These are phyloP conservation scores for Dreissena rostriformis DNA, from an alignment of 1,140 invertebrate species.

Conservation along the genomic window DNA sequence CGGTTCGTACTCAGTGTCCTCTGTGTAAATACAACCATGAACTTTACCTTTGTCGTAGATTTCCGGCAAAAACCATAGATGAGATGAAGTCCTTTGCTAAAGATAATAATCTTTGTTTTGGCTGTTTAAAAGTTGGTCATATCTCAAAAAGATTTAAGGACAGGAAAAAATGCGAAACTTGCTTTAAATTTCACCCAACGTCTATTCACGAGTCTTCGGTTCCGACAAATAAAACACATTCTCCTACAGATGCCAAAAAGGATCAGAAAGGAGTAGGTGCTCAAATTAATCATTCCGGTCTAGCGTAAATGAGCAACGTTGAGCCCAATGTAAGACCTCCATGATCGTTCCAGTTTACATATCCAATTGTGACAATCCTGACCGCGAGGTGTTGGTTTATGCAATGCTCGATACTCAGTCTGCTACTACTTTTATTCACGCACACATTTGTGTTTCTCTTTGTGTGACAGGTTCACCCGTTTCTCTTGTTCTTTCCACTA, in stretches of 20 bases:
- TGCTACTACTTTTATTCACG: slow-evolving; percentile 27
- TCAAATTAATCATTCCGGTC: not conserved
- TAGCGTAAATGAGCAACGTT: too few relatives aligned
- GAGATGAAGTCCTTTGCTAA: too few relatives aligned
- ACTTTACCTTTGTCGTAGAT: too few relatives aligned
- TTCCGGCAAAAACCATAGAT: too few relatives aligned
- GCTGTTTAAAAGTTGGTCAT: not conserved
- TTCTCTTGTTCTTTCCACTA: slow-evolving; percentile 7
- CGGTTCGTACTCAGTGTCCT: too few relatives aligned
- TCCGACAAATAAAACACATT: not conserved
- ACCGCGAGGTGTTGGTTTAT: slow-evolving; percentile 21
- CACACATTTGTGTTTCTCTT: not conserved
- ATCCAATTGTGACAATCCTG: slow-evolving; percentile 1
- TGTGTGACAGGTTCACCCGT: not conserved
- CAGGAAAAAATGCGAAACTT: slow-evolving; percentile 21
- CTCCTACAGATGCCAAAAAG: not conserved
- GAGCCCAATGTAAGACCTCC: too few relatives aligned
- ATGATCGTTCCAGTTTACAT: slow-evolving; percentile 34
- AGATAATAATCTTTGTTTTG: too few relatives aligned
- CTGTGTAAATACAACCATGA: too few relatives aligned
- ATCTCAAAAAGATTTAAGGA: slow-evolving; percentile 6
- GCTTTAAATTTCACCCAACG: slow-evolving; percentile 18
- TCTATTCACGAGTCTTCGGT: slow-evolving; percentile 7
- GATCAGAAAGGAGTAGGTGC: not conserved
- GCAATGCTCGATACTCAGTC: slow-evolving; percentile 36